Evolutionary conservation across 1,140 invertebrate species (phyloP).

Genomic region (Diploscapter pachys): DNA sequence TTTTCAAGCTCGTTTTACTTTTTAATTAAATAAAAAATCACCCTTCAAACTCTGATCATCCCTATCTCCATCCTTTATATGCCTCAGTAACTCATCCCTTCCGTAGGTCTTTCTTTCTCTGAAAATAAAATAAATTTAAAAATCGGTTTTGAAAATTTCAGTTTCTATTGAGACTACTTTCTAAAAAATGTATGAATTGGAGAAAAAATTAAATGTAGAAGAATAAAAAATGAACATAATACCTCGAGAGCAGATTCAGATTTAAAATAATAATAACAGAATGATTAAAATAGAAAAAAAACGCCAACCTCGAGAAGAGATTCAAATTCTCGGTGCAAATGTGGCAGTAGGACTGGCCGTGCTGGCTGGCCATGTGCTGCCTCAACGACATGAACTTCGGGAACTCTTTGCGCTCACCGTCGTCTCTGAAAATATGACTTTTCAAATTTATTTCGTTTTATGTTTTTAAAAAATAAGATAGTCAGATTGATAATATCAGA

Average conservation of each 20-base stretch:
- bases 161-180: too few relatives aligned
- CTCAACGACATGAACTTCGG: slow-evolving; percentile 26
- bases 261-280: too few relatives aligned
- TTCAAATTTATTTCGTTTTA: too few relatives aligned
- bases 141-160: too few relatives aligned
- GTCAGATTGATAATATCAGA: too few relatives aligned
- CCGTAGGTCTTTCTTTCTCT: slow-evolving; percentile 48
- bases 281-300: not conserved
- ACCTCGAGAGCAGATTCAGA: too few relatives aligned
- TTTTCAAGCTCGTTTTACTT: not conserved
- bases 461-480: too few relatives aligned
- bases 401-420: slow-evolving; percentile 31
- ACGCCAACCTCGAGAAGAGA: slow-evolving; percentile 26
- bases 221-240: too few relatives aligned
- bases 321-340: slow-evolving; percentile 53
- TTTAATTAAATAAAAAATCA: too few relatives aligned
- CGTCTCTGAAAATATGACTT: slow-evolving; percentile 7
- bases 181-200: too few relatives aligned
- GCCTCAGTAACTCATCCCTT: slow-evolving; percentile 38
- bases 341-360: slow-evolving; percentile 45
- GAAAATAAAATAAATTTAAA: too few relatives aligned
- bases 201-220: too few relatives aligned
- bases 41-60: slow-evolving; percentile 41
- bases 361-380: slow-evolving; percentile 34
- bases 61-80: slow-evolving; percentile 39